These are phyloP conservation scores for Acipenser ruthenus DNA, from an alignment of 2,797 vertebrate species.

Conservation along the genomic window DNA sequence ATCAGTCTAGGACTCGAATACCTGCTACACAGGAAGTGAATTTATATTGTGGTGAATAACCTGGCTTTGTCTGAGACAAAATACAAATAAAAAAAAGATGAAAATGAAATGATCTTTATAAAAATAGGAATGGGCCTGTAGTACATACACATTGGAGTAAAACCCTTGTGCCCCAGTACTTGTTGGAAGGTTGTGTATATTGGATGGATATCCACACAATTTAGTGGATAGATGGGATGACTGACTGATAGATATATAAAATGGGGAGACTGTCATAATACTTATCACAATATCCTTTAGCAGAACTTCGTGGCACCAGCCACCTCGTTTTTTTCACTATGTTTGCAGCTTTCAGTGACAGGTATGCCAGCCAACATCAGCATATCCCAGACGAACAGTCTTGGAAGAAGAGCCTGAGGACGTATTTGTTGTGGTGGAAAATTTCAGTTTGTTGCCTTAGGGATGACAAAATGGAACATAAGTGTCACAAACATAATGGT, in stretches of 20 bases:
- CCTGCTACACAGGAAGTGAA: no score
- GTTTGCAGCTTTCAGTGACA: constrained; percentile 54
- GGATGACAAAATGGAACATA: constrained; percentile 40
- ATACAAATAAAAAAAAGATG: no score
- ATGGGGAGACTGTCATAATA: neutral
- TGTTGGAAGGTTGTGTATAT: no score
- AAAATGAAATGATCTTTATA: no score
- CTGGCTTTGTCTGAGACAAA: no score
- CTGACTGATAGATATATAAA: neutral
- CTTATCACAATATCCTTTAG: constrained; percentile 20
- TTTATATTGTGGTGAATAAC: no score
- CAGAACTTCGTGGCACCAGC: constrained; percentile 49
- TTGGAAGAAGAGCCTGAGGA: constrained; percentile 34
- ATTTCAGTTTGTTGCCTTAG: constrained; percentile 62
- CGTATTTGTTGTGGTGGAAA: constrained; percentile 50
- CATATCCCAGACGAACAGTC: constrained; percentile 36
- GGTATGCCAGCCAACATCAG: constrained; percentile 54
- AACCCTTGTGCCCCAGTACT: no score
- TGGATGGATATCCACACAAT: no score
- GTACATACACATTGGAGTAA: no score
- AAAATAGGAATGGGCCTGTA: no score
- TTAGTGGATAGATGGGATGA: neutral
- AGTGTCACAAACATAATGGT: constrained; percentile 54
- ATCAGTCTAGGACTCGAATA: no score
- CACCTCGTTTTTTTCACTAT: constrained; percentile 44